Conservation (phyloP, 2,113 vertebrate genomes). For the Hystrix brachyura region DNA sequence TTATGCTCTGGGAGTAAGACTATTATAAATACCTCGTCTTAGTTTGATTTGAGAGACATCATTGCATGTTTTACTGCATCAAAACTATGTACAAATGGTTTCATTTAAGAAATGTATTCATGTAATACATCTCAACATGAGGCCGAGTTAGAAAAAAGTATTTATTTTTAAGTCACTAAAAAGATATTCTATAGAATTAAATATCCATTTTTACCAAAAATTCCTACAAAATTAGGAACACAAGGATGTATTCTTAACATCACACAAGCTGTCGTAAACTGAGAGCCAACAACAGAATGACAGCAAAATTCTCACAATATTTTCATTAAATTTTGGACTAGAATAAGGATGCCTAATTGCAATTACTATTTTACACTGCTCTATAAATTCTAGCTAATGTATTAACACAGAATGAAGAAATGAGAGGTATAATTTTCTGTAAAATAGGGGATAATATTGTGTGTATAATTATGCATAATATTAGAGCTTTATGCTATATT, state of each 20-base stretch:
- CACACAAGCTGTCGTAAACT: not conserved
- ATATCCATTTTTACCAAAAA: not conserved
- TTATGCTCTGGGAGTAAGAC: not conserved
- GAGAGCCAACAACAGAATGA: not conserved
- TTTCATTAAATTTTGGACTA: conserved; percentile 3
- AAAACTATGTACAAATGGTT: not conserved
- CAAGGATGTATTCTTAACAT: not conserved
- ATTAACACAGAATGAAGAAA: conserved; percentile 45
- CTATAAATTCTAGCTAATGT: conserved; percentile 33
- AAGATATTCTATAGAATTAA: not conserved
- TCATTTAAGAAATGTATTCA: not conserved
- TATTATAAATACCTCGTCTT: not conserved
- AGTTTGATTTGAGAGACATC: not conserved
- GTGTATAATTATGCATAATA: not conserved
- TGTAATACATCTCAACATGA: not conserved
- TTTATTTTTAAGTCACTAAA: not conserved
- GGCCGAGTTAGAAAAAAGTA: not conserved
- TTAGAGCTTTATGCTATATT: not conserved
- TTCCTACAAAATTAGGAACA: conserved; percentile 48
- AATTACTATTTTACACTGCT: not conserved
- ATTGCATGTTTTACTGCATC: not conserved
- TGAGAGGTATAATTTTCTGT: not conserved
- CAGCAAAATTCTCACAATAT: not conserved
- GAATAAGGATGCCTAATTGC: not conserved
- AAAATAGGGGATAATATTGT: not conserved